Evolutionary conservation across 2,113 vertebrate species (phyloP).

Genomic region (Loxodonta africana): DNA sequence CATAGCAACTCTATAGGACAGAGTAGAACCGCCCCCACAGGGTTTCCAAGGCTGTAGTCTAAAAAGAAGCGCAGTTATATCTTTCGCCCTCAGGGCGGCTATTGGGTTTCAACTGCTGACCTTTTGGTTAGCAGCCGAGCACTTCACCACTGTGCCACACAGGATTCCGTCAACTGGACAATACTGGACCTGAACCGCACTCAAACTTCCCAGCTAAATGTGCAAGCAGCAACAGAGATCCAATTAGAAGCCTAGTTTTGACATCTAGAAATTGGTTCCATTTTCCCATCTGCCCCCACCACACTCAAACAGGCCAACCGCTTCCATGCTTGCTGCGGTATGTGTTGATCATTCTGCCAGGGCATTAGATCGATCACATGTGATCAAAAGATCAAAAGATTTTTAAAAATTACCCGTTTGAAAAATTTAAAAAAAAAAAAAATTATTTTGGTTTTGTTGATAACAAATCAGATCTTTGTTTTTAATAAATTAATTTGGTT

Average conservation of each 20-base stretch:
- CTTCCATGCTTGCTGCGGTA: background rate
- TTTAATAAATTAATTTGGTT: slow-evolving; percentile 5
- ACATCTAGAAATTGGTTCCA: slow-evolving; percentile 49
- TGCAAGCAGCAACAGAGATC: background rate
- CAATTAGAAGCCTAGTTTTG: slow-evolving; percentile 43
- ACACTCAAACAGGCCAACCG: background rate
- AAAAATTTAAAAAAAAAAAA: background rate
- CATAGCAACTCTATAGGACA: background rate
- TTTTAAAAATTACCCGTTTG: background rate
- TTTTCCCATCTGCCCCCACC: background rate
- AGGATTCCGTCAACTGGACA: background rate
- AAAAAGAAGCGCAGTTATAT: no score
- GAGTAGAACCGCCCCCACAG: background rate
- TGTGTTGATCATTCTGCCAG: background rate
- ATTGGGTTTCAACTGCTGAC: background rate
- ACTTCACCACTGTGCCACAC: background rate
- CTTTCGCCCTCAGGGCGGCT: background rate
- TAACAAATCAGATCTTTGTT: background rate
- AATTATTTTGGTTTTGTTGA: background rate
- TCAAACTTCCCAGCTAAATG: background rate
- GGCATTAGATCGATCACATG: background rate
- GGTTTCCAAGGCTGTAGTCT: background rate
- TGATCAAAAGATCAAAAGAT: slow-evolving; percentile 29
- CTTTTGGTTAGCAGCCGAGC: background rate
- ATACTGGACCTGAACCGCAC: background rate